These are phyloP conservation scores for Orthosia gracilis DNA, from an alignment of 2,888 invertebrate genomes.

Conservation along the genomic window DNA sequence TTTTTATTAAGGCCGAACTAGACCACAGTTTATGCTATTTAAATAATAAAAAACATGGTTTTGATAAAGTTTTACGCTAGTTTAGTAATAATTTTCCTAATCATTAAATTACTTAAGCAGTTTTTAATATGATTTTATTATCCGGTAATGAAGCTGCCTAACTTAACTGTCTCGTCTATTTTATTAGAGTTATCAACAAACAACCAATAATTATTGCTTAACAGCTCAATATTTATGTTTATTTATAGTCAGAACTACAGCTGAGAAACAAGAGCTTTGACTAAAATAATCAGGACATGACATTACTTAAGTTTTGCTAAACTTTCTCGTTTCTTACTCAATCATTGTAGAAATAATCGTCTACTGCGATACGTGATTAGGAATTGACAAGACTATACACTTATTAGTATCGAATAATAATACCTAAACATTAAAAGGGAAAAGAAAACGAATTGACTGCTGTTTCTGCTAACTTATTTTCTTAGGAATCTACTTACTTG, in stretches of 20 bases:
- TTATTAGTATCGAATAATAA: background rate
- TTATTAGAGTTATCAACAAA: conserved; percentile 11
- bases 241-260: background rate
- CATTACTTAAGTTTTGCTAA: conserved; percentile 41
- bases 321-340: conserved; percentile 53
- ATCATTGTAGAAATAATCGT: conserved; percentile 46
- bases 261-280: conserved; percentile 28
- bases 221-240: background rate
- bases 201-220: conserved; percentile 20
- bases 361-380: conserved; percentile 5
- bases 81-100: background rate
- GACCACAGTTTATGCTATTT: background rate
- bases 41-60: conserved; percentile 2
- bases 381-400: background rate
- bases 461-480: too few relatives aligned
- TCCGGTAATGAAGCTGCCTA: background rate
- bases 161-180: background rate
- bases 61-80: background rate
- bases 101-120: background rate
- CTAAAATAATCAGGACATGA: conserved; percentile 51
- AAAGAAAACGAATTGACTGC: background rate
- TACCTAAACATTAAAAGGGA: background rate
- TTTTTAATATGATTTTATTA: background rate
- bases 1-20: conserved; percentile 28
- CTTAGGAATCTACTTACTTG: too few relatives aligned